A percentile compares a stretch with the other conserved stretches of the same genome.
phyloP scores from a whole-genome alignment of 1,140 invertebrate species.

The Xylocopa sonorina region DNA sequence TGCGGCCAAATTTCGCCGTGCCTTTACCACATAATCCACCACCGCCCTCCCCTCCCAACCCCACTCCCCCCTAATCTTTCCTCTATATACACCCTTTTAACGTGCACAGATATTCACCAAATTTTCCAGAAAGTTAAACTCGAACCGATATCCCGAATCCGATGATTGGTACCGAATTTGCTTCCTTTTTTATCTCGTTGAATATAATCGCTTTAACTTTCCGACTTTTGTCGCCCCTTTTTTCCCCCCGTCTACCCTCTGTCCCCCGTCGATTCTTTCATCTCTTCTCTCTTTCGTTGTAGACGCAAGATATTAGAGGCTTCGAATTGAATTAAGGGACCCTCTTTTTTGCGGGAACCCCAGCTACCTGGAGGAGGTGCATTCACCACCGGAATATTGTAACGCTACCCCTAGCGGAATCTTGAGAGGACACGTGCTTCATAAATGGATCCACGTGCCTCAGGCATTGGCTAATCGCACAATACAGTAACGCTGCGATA shows the following conservation, averaged over 20 bases:
- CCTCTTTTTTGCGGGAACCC: not conserved
- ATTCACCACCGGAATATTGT: constrained; percentile 19
- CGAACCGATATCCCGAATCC: constrained; percentile 12
- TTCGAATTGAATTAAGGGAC: constrained; percentile 2
- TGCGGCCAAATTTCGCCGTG: constrained; percentile 58
- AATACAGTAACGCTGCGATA: no score
- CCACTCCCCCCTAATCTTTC: no score
- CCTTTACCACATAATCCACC: constrained; percentile 32
- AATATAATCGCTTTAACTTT: constrained; percentile 36
- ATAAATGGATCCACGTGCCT: constrained; percentile 45
- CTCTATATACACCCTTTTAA: not conserved
- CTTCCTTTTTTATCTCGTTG: not conserved
- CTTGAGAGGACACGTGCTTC: constrained; percentile 43
- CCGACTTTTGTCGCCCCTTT: constrained; percentile 5
- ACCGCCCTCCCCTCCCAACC: not conserved
- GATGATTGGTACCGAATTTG: not conserved
- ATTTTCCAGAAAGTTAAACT: constrained; percentile 44
- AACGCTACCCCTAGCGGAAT: constrained; percentile 15
- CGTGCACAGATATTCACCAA: constrained; percentile 25
- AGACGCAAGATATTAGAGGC: constrained; percentile 11
- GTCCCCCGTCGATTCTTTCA: not conserved
- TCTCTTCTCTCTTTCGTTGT: not conserved
- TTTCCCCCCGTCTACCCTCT: not conserved
- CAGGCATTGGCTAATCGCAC: not conserved
- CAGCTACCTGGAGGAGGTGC: constrained; percentile 32